Base-by-base conservation (phyloP, 2,888 invertebrate genomes). In the Aleiodes leptofemur region DNA sequence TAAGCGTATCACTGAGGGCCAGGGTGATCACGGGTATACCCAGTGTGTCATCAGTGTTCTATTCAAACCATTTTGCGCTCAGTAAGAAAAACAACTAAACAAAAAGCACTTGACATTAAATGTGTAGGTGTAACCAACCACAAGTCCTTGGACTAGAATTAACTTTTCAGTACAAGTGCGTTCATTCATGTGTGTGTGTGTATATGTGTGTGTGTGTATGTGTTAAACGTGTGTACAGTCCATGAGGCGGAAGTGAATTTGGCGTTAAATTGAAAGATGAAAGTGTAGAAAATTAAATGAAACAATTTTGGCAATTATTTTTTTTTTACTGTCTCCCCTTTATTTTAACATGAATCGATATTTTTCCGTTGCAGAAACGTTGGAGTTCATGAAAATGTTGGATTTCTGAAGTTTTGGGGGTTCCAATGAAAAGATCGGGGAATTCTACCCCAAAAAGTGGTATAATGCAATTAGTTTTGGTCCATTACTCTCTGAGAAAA, bases 201-300 rank as follows among this genome's bases (percentile, higher is more conserved):
- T 23, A n/a, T 23, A 31, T 55, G 43, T 43, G 13, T 29, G 43
- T 31, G 31, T 23, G 31, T 29, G 38, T 38, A 38, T 5, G 5
- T 38, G 5, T 38, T 38, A 23, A 23, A 23, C 23, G 38, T 11
- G 43, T 6, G 43, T 43, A 11, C 7, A 43, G 43, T 43, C 11
- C 43, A 29, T 51, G 50, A 74, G 61, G 31, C 73, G 73, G 69
- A 69, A 69, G 74, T 59, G 59, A 74, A 74, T 61, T 51, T 69
- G 53, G 69, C 61, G 51, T 74, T 69, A 74, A 69, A 74, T 74
- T 69, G 53, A 55, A 56, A 57, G 68, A 69, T 50, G 23, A 69
- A 57, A 68, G 43, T 43, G n/a, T 48, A 55, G 11, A 11, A 16
- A 64, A 34, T 34, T 34, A 55, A 55, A 29, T 31, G 53, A 55